Evolutionary conservation across 2,888 invertebrate genomes (phyloP), one percentile per base, ranked within the genome.

Genomic region (Sylvicola cinctus): DNA sequence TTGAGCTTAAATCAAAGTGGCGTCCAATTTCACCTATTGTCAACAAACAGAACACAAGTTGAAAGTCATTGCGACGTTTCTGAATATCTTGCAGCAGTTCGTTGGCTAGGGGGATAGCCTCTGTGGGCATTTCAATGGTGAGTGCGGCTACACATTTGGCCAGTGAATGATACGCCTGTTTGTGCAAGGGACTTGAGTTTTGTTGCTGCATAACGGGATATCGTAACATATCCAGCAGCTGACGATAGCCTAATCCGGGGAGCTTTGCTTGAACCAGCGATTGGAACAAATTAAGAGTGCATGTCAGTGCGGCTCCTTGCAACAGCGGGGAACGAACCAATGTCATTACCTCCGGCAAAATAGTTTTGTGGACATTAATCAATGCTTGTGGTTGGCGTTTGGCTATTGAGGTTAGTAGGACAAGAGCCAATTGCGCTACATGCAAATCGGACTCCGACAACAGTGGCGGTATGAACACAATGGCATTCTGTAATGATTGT

Each of bases 21-120:
- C 87, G 68, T 5, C 98, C 98, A 45, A 98, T 91, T 67, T 98
- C 98, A 0, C 96, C 98, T 43, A 98, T 76, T 15, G 95, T 85
- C 20, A 96, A 64, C 38, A 98, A 62, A 16, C 91, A 83, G 62
- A 98, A 95, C 47, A 95, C 78, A 48, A 84, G 78, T 43, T 88
- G 80, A 2, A 79, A 71, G 52, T 88, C 87, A 38, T 64, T 66
- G 37, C 70, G 62, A 31, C 71, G 70, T 42, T 65, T 68, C 45
- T 75, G 70, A 12, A 81, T 71, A 51, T 84, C 81, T 39, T 68
- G 66, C 42, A 83, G 67, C 43, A 74, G 68, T 46, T 70, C 65
- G 29, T 66, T 66, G 14, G 76, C 73, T 36, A 74, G 64, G 12
- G 67, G 65, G 15, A 73, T 58, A 2, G 79, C 78, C 49, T 80